Conservation (phyloP, 2,888 invertebrate species). For the Nomada ferruginata region DNA sequence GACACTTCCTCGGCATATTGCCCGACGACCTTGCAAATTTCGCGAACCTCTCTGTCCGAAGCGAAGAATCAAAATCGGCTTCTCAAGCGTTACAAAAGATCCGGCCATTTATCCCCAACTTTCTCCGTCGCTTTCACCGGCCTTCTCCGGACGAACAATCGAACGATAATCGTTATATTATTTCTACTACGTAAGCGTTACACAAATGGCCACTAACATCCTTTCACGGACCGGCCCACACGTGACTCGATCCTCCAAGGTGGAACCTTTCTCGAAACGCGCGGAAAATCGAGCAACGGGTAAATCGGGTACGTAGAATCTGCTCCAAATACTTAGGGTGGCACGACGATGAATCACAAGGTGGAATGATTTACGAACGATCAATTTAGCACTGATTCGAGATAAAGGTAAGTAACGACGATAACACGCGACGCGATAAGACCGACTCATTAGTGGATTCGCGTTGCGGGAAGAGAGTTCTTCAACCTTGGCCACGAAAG, state of each 20-base stretch:
- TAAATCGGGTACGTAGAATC: constrained; percentile 43
- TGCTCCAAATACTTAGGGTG: constrained; percentile 13
- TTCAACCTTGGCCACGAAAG: constrained; percentile 19
- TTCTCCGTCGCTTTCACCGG: constrained; percentile 69
- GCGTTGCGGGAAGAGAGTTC: not conserved
- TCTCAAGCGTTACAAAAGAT: constrained; percentile 53
- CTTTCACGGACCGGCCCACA: constrained; percentile 52
- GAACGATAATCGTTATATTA: constrained; percentile 66
- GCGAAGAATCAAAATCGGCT: constrained; percentile 52
- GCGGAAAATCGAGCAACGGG: constrained; percentile 58
- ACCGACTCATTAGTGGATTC: constrained; percentile 37
- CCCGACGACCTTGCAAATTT: constrained; percentile 30
- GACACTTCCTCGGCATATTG: constrained; percentile 21
- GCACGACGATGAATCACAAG: constrained; percentile 66
- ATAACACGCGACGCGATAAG: constrained; percentile 41
- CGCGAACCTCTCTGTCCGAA: constrained; percentile 22
- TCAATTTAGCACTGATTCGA: constrained; percentile 49
- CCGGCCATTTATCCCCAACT: constrained; percentile 57
- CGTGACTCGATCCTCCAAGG: not conserved
- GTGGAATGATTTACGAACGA: constrained; percentile 62
- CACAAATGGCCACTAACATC: constrained; percentile 48
- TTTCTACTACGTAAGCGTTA: constrained; percentile 60
- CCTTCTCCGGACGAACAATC: constrained; percentile 60
- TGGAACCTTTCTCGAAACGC: not conserved
- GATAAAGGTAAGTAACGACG: constrained; percentile 56